phyloP scores from a whole-genome alignment of 2,888 invertebrate genomes.

The Bombylius major region DNA sequence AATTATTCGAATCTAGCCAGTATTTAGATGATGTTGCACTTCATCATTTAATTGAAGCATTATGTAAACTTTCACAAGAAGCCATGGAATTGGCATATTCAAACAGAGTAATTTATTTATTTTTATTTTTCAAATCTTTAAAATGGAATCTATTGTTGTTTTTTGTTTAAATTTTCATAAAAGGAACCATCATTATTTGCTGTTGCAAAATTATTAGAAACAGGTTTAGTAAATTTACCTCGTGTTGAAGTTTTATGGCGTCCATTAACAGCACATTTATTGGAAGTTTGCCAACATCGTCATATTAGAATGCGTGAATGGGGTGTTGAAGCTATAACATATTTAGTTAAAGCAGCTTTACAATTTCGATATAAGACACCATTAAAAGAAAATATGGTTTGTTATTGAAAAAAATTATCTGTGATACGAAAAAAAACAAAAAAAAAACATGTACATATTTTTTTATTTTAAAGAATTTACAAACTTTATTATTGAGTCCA shows the following conservation, averaged over 20 bases:
- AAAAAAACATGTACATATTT: too few relatives aligned
- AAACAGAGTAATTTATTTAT: slow-evolving; percentile 52
- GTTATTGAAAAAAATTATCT: slow-evolving; percentile 12
- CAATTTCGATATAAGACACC: slow-evolving; percentile 76
- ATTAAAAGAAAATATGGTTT: slow-evolving; percentile 68
- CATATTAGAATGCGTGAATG: slow-evolving; percentile 92
- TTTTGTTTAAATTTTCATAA: background rate
- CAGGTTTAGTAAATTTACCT: slow-evolving; percentile 85
- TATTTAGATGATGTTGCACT: slow-evolving; percentile 86
- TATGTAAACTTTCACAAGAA: slow-evolving; percentile 91
- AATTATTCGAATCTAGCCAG: slow-evolving; percentile 89
- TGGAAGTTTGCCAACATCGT: slow-evolving; percentile 92
- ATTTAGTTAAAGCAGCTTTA: slow-evolving; percentile 81
- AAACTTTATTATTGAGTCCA: slow-evolving; percentile 75
- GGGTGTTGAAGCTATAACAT: slow-evolving; percentile 95
- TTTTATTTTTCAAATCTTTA: slow-evolving; percentile 15
- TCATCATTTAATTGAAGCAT: slow-evolving; percentile 90
- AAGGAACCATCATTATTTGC: slow-evolving; percentile 94
- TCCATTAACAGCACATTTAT: slow-evolving; percentile 86
- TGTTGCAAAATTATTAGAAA: slow-evolving; percentile 96
- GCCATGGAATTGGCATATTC: slow-evolving; percentile 95
- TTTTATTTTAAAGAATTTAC: slow-evolving; percentile 47
- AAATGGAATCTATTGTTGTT: background rate
- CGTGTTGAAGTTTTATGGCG: slow-evolving; percentile 91
- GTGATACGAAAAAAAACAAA: too few relatives aligned